phyloP scores from a whole-genome alignment of 2,113 vertebrate genomes.

The Copsychus sechellarum region DNA sequence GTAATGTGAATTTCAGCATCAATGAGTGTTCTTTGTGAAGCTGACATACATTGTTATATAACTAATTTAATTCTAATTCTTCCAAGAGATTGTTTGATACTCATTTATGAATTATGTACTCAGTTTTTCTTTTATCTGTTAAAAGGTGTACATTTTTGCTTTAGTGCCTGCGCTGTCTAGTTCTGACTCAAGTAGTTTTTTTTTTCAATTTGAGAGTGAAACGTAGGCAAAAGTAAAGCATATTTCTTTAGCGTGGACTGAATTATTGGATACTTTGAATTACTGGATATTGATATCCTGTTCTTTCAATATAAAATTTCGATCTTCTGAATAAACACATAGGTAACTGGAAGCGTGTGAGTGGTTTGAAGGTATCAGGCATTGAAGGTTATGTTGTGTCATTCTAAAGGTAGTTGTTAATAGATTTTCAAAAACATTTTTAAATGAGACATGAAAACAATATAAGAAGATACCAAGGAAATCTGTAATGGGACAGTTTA shows the following conservation, averaged over 20 bases:
- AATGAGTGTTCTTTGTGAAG: not conserved
- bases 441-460: not conserved
- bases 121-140: not conserved
- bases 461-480: not conserved
- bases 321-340: not conserved
- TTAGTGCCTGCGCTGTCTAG: not conserved
- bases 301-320: not conserved
- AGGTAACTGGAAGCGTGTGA: not conserved
- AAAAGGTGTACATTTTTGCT: not conserved
- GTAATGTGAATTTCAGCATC: not conserved
- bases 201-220: not conserved
- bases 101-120: not conserved
- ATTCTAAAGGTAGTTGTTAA: not conserved
- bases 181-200: not conserved
- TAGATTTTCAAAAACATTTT: not conserved
- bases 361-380: not conserved
- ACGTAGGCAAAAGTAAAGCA: not conserved
- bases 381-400: not conserved
- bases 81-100: not conserved
- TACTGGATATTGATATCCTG: not conserved
- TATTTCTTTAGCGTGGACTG: not conserved
- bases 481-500: not conserved
- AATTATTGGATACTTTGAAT: not conserved
- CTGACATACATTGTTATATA: not conserved
- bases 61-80: constrained; percentile 3